A percentile compares a stretch with the other conserved stretches of the same genome.
Evolutionary conservation across 2,888 invertebrate genomes (phyloP).

Genomic region (Drosophila monieri): DNA sequence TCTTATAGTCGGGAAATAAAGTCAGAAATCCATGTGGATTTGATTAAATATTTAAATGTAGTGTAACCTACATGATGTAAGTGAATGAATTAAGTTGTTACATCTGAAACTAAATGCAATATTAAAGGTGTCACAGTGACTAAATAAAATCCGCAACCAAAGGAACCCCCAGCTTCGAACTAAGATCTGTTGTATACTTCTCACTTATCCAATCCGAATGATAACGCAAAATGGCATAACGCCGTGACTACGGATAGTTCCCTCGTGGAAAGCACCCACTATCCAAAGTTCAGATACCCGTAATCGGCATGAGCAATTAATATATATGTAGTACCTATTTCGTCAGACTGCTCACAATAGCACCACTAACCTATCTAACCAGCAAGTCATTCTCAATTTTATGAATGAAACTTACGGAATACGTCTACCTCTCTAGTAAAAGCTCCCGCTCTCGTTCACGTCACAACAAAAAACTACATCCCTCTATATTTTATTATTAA

Average conservation of each 20-base stretch:
- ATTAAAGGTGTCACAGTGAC: not conserved
- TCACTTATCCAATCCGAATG: not conserved
- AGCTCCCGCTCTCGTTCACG: constrained; percentile 32
- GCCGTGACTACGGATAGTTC: constrained; percentile 7
- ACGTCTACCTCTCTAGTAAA: constrained; percentile 29
- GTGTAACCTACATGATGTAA: not conserved
- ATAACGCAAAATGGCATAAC: constrained; percentile 21
- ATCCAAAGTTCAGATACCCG: constrained; percentile 15
- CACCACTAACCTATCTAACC: not conserved
- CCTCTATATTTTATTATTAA: constrained; percentile 18
- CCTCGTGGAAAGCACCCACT: constrained; percentile 21
- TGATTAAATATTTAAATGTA: not conserved
- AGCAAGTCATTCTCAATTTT: constrained; percentile 18
- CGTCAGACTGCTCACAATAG: constrained; percentile 11
- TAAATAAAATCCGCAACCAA: not conserved
- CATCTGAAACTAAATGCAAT: not conserved
- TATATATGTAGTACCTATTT: constrained; percentile 13
- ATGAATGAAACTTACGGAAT: constrained; percentile 61
- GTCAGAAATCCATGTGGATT: not conserved
- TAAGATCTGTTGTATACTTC: not conserved
- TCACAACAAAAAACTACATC: constrained; percentile 23
- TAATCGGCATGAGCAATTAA: constrained; percentile 10
- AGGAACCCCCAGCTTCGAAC: not conserved
- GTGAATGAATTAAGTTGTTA: no score
- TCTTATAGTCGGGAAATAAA: not conserved